Conservation (phyloP, 2,113 vertebrate species). For the Sinocyclocheilus grahami region DNA sequence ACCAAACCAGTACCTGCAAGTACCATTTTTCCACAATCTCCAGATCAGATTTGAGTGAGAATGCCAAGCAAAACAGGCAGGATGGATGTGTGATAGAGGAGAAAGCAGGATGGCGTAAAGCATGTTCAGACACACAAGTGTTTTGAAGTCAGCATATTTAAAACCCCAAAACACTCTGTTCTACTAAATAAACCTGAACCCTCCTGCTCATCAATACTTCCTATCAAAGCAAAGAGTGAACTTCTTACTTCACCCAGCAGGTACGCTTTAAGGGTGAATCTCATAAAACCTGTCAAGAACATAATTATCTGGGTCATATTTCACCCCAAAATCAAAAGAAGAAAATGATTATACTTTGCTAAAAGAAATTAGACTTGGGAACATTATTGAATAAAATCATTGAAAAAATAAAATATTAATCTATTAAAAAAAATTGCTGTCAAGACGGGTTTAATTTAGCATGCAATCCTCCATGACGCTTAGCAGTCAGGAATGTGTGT, state of each 20-base stretch:
- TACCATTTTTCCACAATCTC: constrained; percentile 60
- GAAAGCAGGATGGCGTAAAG: constrained; percentile 60
- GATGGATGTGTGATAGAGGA: constrained; percentile 46
- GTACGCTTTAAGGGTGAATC: neutral
- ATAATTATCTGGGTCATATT: neutral
- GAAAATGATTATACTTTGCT: neutral
- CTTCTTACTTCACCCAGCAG: constrained; percentile 28
- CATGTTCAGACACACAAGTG: constrained; percentile 68
- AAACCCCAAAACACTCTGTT: constrained; percentile 31
- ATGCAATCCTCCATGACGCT: neutral
- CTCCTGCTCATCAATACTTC: constrained; percentile 24
- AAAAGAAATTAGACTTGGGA: neutral
- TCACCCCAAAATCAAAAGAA: neutral
- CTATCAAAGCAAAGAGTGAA: constrained; percentile 19
- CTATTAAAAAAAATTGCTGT: neutral
- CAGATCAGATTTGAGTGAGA: constrained; percentile 62
- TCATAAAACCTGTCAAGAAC: neutral
- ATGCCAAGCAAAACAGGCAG: constrained; percentile 67
- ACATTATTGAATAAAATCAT: neutral
- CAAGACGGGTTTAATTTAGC: neutral
- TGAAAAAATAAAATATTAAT: neutral
- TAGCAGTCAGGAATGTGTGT: constrained; percentile 13
- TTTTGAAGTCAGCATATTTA: constrained; percentile 37
- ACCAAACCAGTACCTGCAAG: constrained; percentile 56
- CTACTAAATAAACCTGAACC: constrained; percentile 35